A percentile compares a stretch with the other conserved stretches of the same genome.
phyloP scores from a whole-genome alignment of 1,140 invertebrate genomes.

The Stegodyphus dumicola region DNA sequence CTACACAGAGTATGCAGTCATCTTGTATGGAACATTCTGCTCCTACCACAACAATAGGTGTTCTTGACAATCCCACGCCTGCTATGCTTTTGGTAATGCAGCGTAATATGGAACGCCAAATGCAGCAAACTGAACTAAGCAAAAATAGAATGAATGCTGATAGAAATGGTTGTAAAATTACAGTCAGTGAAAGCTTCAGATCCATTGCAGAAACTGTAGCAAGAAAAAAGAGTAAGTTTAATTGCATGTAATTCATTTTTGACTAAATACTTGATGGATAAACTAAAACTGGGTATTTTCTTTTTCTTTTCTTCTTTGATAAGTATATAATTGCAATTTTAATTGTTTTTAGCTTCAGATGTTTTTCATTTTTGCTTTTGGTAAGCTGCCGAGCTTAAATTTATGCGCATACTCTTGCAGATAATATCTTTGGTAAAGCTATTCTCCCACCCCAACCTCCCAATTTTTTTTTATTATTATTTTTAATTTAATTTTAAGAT shows the following conservation, averaged over 20 bases:
- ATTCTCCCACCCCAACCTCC: too few species aligned
- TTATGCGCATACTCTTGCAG: too few species aligned
- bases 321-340: too few species aligned
- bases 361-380: too few species aligned
- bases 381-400: too few species aligned
- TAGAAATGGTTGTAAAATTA: constrained; percentile 1
- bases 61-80: constrained; percentile 69
- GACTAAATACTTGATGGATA: neutral
- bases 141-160: neutral
- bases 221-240: constrained; percentile 27
- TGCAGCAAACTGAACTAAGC: constrained; percentile 18
- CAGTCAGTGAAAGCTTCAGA: too few species aligned
- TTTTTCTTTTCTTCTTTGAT: too few species aligned
- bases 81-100: constrained; percentile 71
- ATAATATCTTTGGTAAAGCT: too few species aligned
- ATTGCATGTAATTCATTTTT: neutral
- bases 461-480: too few species aligned
- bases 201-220: too few species aligned
- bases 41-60: constrained; percentile 7
- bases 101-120: constrained; percentile 53
- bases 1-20: constrained; percentile 52
- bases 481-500: too few species aligned
- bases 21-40: constrained; percentile 31
- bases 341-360: too few species aligned
- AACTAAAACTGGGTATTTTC: neutral